Conservation (phyloP, 2,113 vertebrate genomes). For the Scolopax mira region DNA sequence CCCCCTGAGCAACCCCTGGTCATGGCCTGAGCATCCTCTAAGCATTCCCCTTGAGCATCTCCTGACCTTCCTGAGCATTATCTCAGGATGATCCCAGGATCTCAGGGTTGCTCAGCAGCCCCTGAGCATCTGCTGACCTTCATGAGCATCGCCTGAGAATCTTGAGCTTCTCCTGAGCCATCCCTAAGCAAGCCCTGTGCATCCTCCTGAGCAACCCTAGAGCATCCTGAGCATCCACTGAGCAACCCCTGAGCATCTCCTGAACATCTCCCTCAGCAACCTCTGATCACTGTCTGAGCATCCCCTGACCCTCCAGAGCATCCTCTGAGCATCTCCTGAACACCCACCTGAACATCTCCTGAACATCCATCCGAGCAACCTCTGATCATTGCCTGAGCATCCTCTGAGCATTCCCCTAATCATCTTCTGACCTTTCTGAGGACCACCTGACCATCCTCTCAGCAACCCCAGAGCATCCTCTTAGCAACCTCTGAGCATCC, state of each 20-base stretch:
- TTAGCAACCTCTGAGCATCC: neutral
- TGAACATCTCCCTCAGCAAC: neutral
- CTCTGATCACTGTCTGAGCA: neutral
- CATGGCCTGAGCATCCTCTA: neutral
- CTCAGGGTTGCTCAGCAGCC: neutral
- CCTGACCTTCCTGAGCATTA: neutral
- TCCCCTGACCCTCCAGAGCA: no score
- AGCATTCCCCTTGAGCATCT: no score
- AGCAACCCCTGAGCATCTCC: no score
- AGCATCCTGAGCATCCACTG: neutral
- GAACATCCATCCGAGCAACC: no score
- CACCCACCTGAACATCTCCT: no score
- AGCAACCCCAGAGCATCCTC: neutral
- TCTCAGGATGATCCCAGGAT: no score
- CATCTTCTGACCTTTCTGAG: neutral
- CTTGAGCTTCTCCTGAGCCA: neutral
- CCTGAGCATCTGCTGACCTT: neutral
- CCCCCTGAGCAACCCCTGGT: neutral
- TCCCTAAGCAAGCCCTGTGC: neutral
- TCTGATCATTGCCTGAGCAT: neutral
- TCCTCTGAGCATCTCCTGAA: neutral
- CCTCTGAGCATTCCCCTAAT: neutral
- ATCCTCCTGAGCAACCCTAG: neutral
- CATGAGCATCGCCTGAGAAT: neutral
- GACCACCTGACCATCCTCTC: neutral